A percentile compares a stretch with the other conserved stretches of the same genome.
Conservation (phyloP, 2,888 invertebrate genomes). For the Petrophora chlorosata region DNA sequence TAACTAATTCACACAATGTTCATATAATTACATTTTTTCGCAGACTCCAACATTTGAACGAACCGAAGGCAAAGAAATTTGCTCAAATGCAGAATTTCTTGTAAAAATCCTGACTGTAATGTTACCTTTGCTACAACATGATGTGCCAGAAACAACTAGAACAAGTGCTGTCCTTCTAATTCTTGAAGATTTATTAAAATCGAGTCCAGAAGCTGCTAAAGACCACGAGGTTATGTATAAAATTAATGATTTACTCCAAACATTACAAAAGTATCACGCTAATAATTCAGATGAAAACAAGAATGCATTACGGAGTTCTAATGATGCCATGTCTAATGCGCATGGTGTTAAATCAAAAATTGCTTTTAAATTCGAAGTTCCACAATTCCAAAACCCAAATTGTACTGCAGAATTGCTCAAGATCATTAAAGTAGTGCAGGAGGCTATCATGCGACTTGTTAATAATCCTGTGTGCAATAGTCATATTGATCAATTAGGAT, state of each 20-base stretch:
- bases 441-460: conserved; percentile 36
- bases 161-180: conserved; percentile 14
- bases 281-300: not conserved
- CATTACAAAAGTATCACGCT: conserved; percentile 29
- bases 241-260: conserved; percentile 26
- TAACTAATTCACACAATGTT: not conserved
- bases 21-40: not conserved
- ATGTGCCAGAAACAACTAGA: conserved; percentile 19
- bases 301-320: conserved; percentile 1
- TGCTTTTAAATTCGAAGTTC: conserved; percentile 42
- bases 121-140: conserved; percentile 21
- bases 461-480: conserved; percentile 14
- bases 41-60: conserved; percentile 2
- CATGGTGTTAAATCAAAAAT: conserved; percentile 31
- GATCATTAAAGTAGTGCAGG: conserved; percentile 42
- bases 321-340: not conserved
- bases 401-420: conserved; percentile 44
- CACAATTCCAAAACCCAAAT: conserved; percentile 31
- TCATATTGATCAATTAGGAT: not conserved
- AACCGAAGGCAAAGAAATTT: conserved; percentile 8
- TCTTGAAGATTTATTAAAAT: conserved; percentile 22
- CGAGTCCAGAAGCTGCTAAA: conserved; percentile 12
- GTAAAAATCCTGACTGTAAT: conserved; percentile 17
- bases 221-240: conserved; percentile 26
- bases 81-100: conserved; percentile 20